Evolutionary conservation across 2,797 vertebrate species (phyloP), one percentile per base, ranked within the genome.

Genomic region (Crocidura indochinensis): DNA sequence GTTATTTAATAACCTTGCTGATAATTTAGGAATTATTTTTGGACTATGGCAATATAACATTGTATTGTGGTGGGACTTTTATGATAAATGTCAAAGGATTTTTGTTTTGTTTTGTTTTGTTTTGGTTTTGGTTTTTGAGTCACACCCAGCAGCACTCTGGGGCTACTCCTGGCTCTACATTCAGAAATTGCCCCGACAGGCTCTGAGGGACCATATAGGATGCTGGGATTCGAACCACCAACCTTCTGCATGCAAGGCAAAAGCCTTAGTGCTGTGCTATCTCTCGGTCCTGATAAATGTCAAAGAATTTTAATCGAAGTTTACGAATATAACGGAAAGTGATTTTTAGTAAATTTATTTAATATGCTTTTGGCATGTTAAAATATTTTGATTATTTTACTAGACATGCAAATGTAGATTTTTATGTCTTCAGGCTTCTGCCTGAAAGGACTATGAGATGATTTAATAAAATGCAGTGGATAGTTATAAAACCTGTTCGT

Each of bases 321-420:
- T 84, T 84, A 9, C 87, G 53, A 69, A 0, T 87, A 47, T 64
- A 79, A 75, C 69, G 67, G 88, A 78, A 77, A 89, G 29, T 53
- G 71, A 68, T 38, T 75, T 67, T 87, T 65, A 89, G 82, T 1
- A 53, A 5, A 29, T 3, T 19, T 46, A 12, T 17, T 53, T 75
- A 24, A 26, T 53, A 1, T 75, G 31, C 17, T 10, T 78, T 71
- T 93, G 51, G 8, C 9, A 31, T 72, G 4, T 68, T 76, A 74
- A 91, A 46, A 24, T 2, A 38, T 64, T 73, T 92, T 94, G 10
- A 46, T 93, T 75, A 75, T 77, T 85, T 95, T 82, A 65, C 68
- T 27, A 87, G 56, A 91, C 87, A 29, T 82, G 12, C 27, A 91
- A 79, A 71, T 76, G 11, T 77, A 47, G 26, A 60, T 80, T 88